phyloP scores from a whole-genome alignment of 2,888 invertebrate genomes.

The Trichopoda pennipes region DNA sequence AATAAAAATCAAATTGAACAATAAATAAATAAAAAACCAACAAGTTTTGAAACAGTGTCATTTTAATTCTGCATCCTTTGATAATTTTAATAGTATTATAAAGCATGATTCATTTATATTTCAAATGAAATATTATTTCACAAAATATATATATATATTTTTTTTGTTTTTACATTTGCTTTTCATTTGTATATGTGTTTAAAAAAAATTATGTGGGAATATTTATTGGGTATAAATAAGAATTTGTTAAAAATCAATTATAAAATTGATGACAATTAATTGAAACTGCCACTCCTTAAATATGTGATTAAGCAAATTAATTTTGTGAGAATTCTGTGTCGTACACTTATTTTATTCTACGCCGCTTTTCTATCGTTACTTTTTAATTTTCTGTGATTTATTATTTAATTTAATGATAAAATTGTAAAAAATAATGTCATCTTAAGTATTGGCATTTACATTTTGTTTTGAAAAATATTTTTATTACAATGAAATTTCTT shows the following conservation, averaged over 20 bases:
- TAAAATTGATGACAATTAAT: slow-evolving; percentile 62
- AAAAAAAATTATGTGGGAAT: slow-evolving; percentile 47
- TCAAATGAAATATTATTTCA: slow-evolving; percentile 54
- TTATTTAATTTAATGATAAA: too few species aligned
- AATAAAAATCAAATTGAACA: slow-evolving; percentile 36
- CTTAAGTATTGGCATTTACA: too few species aligned
- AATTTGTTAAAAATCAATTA: slow-evolving; percentile 52
- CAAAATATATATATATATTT: too few species aligned
- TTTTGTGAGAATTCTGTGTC: slow-evolving; percentile 12
- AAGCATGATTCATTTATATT: slow-evolving; percentile 60
- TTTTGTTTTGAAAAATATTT: too few species aligned
- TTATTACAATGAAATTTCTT: too few species aligned
- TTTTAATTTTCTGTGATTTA: too few species aligned
- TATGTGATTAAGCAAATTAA: slow-evolving; percentile 10
- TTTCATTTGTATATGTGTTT: neutral
- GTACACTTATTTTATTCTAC: slow-evolving; percentile 19
- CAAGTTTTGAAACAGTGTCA: slow-evolving; percentile 46
- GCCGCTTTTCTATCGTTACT: too few species aligned
- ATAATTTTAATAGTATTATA: slow-evolving; percentile 1
- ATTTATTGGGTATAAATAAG: neutral
- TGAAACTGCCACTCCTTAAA: slow-evolving; percentile 50
- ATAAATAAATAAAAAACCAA: slow-evolving; percentile 24
- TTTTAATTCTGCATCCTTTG: slow-evolving; percentile 46
- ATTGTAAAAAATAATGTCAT: too few species aligned
- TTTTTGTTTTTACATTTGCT: slow-evolving; percentile 13